Evolutionary conservation across 2,113 vertebrate genomes (phyloP).

Genomic region (Uria aalge): DNA sequence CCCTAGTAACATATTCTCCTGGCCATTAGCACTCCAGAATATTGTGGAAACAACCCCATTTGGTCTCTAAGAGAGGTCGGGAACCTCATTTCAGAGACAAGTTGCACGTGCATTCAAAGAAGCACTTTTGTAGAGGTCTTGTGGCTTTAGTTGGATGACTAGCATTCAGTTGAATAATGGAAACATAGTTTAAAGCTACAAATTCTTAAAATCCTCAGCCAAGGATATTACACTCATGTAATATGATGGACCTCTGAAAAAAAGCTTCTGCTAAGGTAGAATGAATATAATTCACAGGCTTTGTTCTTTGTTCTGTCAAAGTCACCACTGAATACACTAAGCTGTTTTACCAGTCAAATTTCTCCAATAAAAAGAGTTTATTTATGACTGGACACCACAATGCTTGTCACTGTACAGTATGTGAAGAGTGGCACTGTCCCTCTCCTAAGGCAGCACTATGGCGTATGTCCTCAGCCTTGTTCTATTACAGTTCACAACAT

Average conservation of each 20-base stretch:
- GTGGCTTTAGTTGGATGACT: background rate
- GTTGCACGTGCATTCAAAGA: background rate
- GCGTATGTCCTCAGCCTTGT: background rate
- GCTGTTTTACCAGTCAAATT: background rate
- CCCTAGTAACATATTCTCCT: background rate
- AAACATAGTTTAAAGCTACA: background rate
- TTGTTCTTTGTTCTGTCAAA: background rate
- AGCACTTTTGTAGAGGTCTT: background rate
- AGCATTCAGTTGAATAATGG: background rate
- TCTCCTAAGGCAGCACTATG: background rate
- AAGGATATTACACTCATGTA: background rate
- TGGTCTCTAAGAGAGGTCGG: background rate
- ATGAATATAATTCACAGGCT: background rate
- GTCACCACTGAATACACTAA: background rate
- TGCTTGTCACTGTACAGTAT: background rate
- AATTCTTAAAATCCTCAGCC: background rate
- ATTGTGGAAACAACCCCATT: background rate
- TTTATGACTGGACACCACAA: background rate
- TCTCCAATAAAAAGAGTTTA: background rate
- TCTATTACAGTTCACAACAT: background rate
- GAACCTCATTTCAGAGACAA: background rate
- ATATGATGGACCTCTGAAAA: background rate
- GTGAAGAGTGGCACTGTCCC: rapidly evolving
- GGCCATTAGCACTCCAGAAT: background rate
- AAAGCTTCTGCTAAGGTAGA: background rate